Base-by-base conservation (phyloP, 2,797 vertebrate genomes). In the Podarcis lilfordi region DNA sequence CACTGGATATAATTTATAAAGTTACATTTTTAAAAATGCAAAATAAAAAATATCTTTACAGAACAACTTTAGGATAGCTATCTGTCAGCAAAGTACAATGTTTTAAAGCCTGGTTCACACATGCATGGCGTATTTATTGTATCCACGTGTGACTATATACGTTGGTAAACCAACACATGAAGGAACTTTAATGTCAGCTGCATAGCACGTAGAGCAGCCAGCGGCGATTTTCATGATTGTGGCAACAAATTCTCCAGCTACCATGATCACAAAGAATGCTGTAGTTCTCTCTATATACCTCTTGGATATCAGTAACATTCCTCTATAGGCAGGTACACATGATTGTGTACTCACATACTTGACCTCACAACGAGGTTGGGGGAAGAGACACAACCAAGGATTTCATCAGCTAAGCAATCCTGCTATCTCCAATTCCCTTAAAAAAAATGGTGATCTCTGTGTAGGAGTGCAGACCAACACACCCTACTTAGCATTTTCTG, bases 1-100 rank as follows among this genome's bases (percentile, higher is more conserved):
- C 87, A 92, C 87, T 32, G 25, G 91, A 93, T 92, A 84, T 88
- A 90, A 89, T 40, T 78, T 87, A 87, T 86, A 27, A 85, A 88
- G 50, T 59, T 87, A 85, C 72, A 85, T 76, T n/a, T 50, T 75
- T 76, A 13, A 17, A 92, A 72, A 80, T 72, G 40, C 29, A 85
- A 84, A 84, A 80, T 72, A 77, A 84, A 32, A 84, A 45, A 17
- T 40, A 66, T 8, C 55, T 80, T 35, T 80, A 71, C 68, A 71
- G 66, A 82, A 59, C 25, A 82, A 59, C 25, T 55, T 80, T 86
- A 85, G 19, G 29, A 4, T 45, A 25, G 29, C 29, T 69, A 80
- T 64, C 35, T 69, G 80, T 64, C 50, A 85, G 29, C 59, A 64
- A 43, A 81, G 80, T 35, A 68, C 15, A 29, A 83, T 82, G 59